phyloP scores from a whole-genome alignment of 2,113 vertebrate species.

The Hippoglossus stenolepis region DNA sequence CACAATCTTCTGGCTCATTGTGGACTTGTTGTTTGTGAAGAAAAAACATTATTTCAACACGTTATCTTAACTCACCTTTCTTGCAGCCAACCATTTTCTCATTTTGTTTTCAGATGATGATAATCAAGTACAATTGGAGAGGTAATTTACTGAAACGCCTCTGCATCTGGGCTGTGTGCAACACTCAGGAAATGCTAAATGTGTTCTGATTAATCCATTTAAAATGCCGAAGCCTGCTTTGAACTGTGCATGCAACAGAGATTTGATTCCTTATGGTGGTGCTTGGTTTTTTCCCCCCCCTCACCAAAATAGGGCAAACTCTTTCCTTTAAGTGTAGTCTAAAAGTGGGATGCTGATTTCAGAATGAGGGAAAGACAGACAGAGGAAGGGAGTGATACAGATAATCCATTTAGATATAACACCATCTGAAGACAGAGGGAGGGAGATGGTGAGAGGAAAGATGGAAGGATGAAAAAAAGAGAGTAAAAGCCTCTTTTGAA shows the following conservation, averaged over 20 bases:
- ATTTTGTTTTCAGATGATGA: conserved; percentile 52
- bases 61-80: conserved; percentile 25
- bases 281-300: not conserved
- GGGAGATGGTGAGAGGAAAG: conserved; percentile 47
- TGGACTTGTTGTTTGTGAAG: not conserved
- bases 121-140: conserved; percentile 54
- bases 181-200: conserved; percentile 48
- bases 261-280: conserved; percentile 51
- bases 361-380: conserved; percentile 55
- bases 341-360: conserved; percentile 60
- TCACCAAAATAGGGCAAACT: conserved; percentile 58
- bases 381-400: conserved; percentile 52
- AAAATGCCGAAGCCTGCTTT: conserved; percentile 63
- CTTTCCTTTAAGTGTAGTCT: conserved; percentile 43
- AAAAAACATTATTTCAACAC: conserved; percentile 30
- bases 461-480: conserved; percentile 44
- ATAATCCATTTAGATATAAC: conserved; percentile 75
- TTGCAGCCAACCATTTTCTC: conserved; percentile 12
- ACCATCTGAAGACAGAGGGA: conserved; percentile 46
- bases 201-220: conserved; percentile 69
- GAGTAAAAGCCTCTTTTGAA: conserved; percentile 69
- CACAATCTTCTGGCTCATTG: conserved; percentile 11
- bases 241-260: conserved; percentile 54
- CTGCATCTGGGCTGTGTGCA: conserved; percentile 34
- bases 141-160: conserved; percentile 46